Evolutionary conservation across 1,140 invertebrate genomes (phyloP).

Genomic region (Andrena cerasifolii): DNA sequence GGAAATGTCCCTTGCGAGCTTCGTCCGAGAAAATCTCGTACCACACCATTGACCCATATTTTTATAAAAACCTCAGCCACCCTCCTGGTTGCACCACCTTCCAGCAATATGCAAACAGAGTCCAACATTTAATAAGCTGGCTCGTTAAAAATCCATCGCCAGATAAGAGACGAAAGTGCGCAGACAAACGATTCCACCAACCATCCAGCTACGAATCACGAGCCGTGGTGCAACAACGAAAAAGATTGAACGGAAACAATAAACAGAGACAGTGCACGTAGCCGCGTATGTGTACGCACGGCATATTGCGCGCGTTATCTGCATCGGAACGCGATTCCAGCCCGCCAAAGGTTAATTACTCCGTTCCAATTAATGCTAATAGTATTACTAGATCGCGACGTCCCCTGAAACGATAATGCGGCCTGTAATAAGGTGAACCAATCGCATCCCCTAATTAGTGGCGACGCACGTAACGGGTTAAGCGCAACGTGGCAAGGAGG

Average conservation of each 20-base stretch:
- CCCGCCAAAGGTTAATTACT: conserved; percentile 45
- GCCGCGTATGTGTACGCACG: too few species aligned
- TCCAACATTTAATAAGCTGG: too few species aligned
- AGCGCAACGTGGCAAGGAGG: not conserved
- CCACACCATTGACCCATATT: too few species aligned
- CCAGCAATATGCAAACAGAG: too few species aligned
- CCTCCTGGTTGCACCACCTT: too few species aligned
- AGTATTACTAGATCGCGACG: conserved; percentile 39
- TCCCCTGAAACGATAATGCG: conserved; percentile 32
- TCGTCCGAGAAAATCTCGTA: too few species aligned
- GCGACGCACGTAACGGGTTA: conserved; percentile 28
- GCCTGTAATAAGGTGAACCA: conserved; percentile 46
- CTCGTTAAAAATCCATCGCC: too few species aligned
- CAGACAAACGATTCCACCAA: too few species aligned
- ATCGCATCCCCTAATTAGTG: conserved; percentile 53
- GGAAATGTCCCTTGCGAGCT: too few species aligned
- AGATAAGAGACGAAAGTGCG: too few species aligned
- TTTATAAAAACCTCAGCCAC: too few species aligned
- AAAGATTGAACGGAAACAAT: not conserved
- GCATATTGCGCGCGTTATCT: conserved; percentile 20
- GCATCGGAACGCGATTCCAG: not conserved
- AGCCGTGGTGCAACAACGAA: not conserved
- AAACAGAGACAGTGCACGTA: not conserved
- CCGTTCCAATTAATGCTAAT: conserved; percentile 50
- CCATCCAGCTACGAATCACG: not conserved